Base-by-base conservation (phyloP, 2,797 vertebrate genomes). In the Chelon labrosus region DNA sequence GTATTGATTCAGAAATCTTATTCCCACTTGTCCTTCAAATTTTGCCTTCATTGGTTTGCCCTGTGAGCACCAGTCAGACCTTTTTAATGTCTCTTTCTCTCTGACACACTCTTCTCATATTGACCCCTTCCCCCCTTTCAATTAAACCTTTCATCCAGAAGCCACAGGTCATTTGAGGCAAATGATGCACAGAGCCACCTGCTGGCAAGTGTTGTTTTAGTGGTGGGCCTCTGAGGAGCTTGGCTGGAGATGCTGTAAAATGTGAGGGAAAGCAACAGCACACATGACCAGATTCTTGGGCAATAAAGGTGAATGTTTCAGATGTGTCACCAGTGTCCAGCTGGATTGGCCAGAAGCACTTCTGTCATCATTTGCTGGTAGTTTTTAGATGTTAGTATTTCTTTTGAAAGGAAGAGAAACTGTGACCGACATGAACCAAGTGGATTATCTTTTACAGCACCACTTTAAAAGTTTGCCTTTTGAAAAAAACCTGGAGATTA, bases 1-100 rank as follows among this genome's bases (percentile, higher is more conserved):
- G 31, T 91, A 92, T 92, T 85, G 91, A 93, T 91, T 84, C 0
- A 16, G 73, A 78, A 89, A 80, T 76, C 73, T 91, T 71, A 85
- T 89, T 83, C 89, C 73, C 83, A 87, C 82, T 81, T 82, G 87
- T 89, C 70, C 76, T 85, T 81, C 6, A 66, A 89, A 85, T 75
- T 73, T 72, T 77, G 74, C 66, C 67, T 83, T 80, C 76, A 82
- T 88, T 82, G 80, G 81, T 73, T 67, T 70, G 79, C 41, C 55
- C 73, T 14, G 7, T 46, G 38, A 70, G 70, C 7, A 7, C 67
- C 65, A 10, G 12, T 41, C 38, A 39, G 11, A 39, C 38, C 11
- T 2, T 13, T 13, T 41, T 10, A 39, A 39, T 12, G 4, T 31
- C 38, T 41, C 39, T 13, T 41, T 41, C 39, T 4, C 39, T 7